Conservation (phyloP, 1,140 invertebrate species). For the Apis florea region DNA sequence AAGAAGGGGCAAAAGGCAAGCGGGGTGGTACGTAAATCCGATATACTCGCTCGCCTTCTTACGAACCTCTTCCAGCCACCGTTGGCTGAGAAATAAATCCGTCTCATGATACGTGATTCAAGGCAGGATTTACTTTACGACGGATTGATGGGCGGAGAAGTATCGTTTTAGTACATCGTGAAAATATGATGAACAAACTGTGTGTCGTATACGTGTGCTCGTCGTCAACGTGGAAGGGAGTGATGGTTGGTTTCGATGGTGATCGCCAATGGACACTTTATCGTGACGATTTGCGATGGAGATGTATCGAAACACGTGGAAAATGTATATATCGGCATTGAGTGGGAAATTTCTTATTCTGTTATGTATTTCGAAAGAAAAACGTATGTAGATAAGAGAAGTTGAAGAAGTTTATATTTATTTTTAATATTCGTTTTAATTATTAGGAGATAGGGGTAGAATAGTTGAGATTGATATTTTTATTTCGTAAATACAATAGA, state of each 20-base stretch:
- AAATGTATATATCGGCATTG: not conserved
- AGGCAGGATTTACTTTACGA: slow-evolving; percentile 64
- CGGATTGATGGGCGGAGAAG: slow-evolving; percentile 57
- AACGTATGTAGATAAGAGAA: too few relatives aligned
- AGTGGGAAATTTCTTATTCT: not conserved
- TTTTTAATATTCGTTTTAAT: too few relatives aligned
- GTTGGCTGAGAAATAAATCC: slow-evolving; percentile 68
- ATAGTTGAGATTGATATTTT: too few relatives aligned
- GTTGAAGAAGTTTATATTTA: too few relatives aligned
- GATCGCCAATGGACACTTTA: not conserved
- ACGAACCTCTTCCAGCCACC: slow-evolving; percentile 59
- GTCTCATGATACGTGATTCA: slow-evolving; percentile 65
- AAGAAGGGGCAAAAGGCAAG: slow-evolving; percentile 57
- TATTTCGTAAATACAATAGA: too few relatives aligned
- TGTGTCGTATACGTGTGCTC: not conserved
- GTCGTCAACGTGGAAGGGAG: not conserved
- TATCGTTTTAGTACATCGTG: slow-evolving; percentile 52
- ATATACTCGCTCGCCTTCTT: slow-evolving; percentile 72
- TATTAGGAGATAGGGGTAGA: too few relatives aligned
- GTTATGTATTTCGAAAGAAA: too few relatives aligned
- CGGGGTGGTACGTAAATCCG: slow-evolving; percentile 71
- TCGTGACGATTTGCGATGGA: not conserved
- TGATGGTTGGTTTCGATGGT: not conserved
- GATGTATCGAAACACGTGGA: not conserved
- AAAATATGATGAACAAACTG: slow-evolving; percentile 33